Percentiles rank a stretch among this genome's conserved stretches.
Evolutionary conservation across 2,113 vertebrate species (phyloP).

Genomic region (Serilophus lunatus): DNA sequence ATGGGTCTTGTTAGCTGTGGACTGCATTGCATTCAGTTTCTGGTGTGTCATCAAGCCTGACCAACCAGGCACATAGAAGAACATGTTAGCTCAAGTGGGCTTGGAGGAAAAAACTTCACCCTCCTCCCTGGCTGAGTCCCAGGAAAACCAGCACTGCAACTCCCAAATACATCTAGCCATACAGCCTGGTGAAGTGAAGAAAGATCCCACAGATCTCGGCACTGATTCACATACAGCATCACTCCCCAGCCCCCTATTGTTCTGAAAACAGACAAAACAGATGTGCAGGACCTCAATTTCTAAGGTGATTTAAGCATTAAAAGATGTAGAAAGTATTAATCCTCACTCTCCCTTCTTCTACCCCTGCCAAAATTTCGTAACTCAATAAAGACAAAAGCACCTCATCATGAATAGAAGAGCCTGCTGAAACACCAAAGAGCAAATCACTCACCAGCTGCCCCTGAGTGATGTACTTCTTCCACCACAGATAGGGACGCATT

Average conservation of each 20-base stretch:
- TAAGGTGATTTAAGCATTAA: not conserved
- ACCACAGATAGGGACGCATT: constrained; percentile 95
- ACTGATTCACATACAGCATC: not conserved
- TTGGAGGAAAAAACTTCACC: not conserved
- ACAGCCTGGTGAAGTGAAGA: not conserved
- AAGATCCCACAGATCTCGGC: not conserved
- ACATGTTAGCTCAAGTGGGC: not conserved
- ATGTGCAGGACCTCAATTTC: not conserved
- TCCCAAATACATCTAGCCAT: not conserved
- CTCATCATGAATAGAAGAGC: not conserved
- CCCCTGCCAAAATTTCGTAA: not conserved
- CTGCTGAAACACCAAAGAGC: not conserved
- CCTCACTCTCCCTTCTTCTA: not conserved
- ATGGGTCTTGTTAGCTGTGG: not conserved
- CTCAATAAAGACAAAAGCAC: not conserved
- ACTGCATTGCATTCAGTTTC: not conserved
- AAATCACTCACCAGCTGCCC: constrained; percentile 88
- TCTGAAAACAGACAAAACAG: not conserved
- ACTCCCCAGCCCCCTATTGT: not conserved
- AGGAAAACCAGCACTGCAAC: not conserved
- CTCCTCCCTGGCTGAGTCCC: not conserved
- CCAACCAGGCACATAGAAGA: not conserved
- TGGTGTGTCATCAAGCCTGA: not conserved
- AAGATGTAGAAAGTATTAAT: not conserved
- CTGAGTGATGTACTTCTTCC: constrained; percentile 99